Evolutionary conservation across 2,797 vertebrate species (phyloP).

Genomic region (Acanthurus leucopareius): DNA sequence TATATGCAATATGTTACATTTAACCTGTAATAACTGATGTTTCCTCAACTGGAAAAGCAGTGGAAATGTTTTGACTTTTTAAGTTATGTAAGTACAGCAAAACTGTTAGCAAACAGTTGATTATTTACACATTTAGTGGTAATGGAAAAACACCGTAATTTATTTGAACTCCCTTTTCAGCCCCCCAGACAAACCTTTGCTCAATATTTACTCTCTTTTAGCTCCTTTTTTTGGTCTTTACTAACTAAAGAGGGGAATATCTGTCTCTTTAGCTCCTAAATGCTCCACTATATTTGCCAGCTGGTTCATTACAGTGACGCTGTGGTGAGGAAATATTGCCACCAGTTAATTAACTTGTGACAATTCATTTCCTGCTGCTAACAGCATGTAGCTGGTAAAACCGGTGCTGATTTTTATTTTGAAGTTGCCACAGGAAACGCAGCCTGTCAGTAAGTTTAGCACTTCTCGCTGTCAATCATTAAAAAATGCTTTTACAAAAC

Average conservation of each 20-base stretch:
- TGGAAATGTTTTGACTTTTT: background rate
- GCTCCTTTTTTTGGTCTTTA: background rate
- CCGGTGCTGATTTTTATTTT: no score
- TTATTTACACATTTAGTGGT: background rate
- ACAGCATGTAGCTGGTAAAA: no score
- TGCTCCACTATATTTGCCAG: background rate
- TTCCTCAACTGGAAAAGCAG: background rate
- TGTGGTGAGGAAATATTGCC: no score
- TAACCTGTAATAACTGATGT: background rate
- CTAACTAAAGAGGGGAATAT: constrained; percentile 11
- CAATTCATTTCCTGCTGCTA: no score
- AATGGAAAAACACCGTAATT: background rate
- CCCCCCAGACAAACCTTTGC: background rate
- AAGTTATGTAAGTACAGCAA: background rate
- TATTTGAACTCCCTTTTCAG: background rate
- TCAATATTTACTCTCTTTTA: background rate
- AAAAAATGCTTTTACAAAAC: no score
- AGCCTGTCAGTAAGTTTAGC: no score
- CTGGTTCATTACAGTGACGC: background rate
- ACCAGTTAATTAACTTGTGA: no score
- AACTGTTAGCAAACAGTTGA: no score
- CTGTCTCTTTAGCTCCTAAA: constrained; percentile 7
- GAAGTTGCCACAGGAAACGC: no score
- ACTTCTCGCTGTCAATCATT: no score
- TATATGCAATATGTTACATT: background rate